Evolutionary conservation across 37 sponge, comb jelly and placozoan species (phyloP).

Genomic region (Bolinopsis microptera): DNA sequence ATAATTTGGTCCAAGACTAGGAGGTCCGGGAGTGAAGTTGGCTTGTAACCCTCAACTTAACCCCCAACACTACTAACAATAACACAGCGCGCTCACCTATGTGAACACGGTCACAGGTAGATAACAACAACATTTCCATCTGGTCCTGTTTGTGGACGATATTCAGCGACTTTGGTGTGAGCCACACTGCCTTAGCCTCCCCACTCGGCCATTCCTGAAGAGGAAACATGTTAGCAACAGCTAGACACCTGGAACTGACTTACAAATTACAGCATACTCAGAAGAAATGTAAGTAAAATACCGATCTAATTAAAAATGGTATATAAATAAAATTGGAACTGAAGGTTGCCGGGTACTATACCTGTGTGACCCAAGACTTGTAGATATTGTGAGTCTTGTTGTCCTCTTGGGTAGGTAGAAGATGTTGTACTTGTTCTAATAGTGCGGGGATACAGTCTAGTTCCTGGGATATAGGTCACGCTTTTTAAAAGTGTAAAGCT

Average conservation of each 20-base stretch:
- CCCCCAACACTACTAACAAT: too few species aligned
- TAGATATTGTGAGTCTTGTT: slow-evolving; percentile 4
- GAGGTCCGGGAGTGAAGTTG: too few species aligned
- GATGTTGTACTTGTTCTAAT: neutral
- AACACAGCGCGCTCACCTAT: slow-evolving; percentile 27
- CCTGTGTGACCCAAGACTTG: slow-evolving; percentile 57
- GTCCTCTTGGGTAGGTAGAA: slow-evolving; percentile 1
- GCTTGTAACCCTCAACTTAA: too few species aligned
- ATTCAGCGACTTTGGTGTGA: slow-evolving; percentile 36
- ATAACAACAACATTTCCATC: neutral
- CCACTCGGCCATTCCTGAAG: slow-evolving; percentile 54
- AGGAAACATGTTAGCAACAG: neutral
- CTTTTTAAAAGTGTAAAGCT: too few species aligned
- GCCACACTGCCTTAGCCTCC: neutral
- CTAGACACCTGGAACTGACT: too few species aligned
- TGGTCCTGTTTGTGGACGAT: slow-evolving; percentile 21
- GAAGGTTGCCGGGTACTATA: too few species aligned
- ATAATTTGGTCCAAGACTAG: too few species aligned
- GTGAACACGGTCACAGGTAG: slow-evolving; percentile 5
- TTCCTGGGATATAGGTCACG: neutral
- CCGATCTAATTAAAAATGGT: too few species aligned
- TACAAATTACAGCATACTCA: too few species aligned
- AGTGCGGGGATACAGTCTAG: slow-evolving; percentile 38
- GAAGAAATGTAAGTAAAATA: too few species aligned
- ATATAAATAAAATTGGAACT: too few species aligned